phyloP scores from a whole-genome alignment of 2,888 invertebrate genomes.

The Pocota personata region DNA sequence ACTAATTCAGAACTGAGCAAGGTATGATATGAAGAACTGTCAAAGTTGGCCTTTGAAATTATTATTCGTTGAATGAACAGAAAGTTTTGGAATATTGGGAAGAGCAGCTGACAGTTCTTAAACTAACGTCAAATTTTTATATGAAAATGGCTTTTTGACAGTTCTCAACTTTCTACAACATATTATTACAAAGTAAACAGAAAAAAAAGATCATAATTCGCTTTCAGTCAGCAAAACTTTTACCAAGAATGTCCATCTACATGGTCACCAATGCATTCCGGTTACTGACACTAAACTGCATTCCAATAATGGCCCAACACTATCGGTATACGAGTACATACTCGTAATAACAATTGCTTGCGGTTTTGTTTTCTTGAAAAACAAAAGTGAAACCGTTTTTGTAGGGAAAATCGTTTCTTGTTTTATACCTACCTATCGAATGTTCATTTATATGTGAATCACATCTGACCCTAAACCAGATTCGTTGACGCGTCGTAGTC shows the following conservation, averaged over 20 bases:
- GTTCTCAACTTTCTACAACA: not conserved
- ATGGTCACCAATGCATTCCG: not conserved
- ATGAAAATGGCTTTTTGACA: too few species aligned
- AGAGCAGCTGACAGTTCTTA: too few species aligned
- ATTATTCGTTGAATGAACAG: not conserved
- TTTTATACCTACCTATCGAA: not conserved
- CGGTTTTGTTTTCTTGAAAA: not conserved
- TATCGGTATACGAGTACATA: not conserved
- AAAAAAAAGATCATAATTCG: too few species aligned
- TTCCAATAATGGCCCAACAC: not conserved
- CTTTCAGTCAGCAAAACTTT: not conserved
- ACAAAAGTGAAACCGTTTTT: conserved; percentile 18
- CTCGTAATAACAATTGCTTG: too few species aligned
- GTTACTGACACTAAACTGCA: conserved; percentile 18
- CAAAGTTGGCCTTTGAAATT: too few species aligned
- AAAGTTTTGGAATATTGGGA: too few species aligned
- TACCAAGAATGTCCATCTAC: not conserved
- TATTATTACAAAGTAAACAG: not conserved
- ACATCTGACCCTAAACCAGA: conserved; percentile 29
- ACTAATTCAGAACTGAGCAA: not conserved
- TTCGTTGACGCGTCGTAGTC: not conserved
- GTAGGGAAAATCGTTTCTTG: not conserved
- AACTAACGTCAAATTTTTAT: too few species aligned
- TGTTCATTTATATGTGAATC: conserved; percentile 21
- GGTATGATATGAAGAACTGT: too few species aligned